Conservation (phyloP, 2,797 vertebrate species). For the Podargus strigoides region DNA sequence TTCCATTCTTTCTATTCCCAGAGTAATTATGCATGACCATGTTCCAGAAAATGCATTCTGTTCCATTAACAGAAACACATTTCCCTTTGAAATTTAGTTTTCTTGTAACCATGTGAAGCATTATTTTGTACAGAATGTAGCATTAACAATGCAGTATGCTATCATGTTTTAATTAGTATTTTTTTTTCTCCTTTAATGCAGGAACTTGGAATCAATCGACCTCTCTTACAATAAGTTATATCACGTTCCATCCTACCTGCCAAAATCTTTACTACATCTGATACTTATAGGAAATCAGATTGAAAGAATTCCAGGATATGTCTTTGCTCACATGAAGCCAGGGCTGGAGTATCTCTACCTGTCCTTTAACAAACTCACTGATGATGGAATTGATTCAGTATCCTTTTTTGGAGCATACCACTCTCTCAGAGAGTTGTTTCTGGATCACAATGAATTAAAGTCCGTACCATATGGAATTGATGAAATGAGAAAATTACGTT, state of each 20-base stretch:
- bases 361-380: conserved; percentile 89
- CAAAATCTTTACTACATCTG: conserved; percentile 88
- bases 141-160: not conserved
- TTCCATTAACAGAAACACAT: not conserved
- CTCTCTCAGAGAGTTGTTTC: conserved; percentile 89
- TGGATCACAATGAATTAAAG: conserved; percentile 91
- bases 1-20: not conserved
- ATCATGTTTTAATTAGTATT: not conserved
- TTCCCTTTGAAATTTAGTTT: not conserved
- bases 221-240: conserved; percentile 92
- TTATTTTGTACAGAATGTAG: not conserved
- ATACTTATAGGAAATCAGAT: conserved; percentile 92
- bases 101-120: not conserved
- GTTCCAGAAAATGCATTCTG: not conserved
- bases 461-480: conserved; percentile 85
- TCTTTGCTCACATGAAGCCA: conserved; percentile 93
- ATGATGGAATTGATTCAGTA: conserved; percentile 84
- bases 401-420: conserved; percentile 89
- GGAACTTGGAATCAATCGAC: conserved; percentile 94
- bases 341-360: conserved; percentile 95
- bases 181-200: conserved; percentile 58
- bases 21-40: not conserved
- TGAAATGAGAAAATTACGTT: conserved; percentile 89
- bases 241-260: conserved; percentile 92
- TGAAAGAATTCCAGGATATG: conserved; percentile 92